Evolutionary conservation across 2,113 vertebrate species (phyloP).

Genomic region (Dipodomys stephensi): DNA sequence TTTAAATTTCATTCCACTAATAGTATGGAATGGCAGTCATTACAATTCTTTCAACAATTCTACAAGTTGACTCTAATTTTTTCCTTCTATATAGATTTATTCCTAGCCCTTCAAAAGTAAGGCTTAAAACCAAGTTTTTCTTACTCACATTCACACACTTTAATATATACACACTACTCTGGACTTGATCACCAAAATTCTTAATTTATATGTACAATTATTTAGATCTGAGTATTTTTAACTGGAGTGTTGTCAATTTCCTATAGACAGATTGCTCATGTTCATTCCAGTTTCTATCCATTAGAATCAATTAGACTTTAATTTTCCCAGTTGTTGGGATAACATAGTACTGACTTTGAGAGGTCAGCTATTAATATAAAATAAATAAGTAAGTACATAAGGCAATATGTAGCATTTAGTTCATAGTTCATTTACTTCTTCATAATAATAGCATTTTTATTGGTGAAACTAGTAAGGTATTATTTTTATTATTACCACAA

Average conservation of each 20-base stretch:
- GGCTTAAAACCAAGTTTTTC: conserved; percentile 10
- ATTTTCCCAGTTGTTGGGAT: not conserved
- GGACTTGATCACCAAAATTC: not conserved
- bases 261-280: not conserved
- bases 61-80: not conserved
- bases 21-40: not conserved
- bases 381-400: not conserved
- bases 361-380: not conserved
- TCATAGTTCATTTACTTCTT: not conserved
- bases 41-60: not conserved
- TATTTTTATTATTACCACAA: not conserved
- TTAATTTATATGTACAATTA: not conserved
- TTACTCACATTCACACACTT: not conserved
- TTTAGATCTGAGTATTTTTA: conserved; percentile 26
- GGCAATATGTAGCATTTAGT: not conserved
- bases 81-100: not conserved
- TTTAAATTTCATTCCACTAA: not conserved
- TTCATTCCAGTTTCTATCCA: not conserved
- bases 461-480: not conserved
- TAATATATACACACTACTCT: not conserved
- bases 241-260: not conserved
- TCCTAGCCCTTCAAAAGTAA: conserved; percentile 16
- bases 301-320: conserved; percentile 46
- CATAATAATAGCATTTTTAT: not conserved
- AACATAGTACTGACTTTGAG: not conserved